Percentiles rank a stretch among this genome's conserved stretches.
Conservation (phyloP, 2,888 invertebrate genomes). For the Geotrupes spiniger region DNA sequence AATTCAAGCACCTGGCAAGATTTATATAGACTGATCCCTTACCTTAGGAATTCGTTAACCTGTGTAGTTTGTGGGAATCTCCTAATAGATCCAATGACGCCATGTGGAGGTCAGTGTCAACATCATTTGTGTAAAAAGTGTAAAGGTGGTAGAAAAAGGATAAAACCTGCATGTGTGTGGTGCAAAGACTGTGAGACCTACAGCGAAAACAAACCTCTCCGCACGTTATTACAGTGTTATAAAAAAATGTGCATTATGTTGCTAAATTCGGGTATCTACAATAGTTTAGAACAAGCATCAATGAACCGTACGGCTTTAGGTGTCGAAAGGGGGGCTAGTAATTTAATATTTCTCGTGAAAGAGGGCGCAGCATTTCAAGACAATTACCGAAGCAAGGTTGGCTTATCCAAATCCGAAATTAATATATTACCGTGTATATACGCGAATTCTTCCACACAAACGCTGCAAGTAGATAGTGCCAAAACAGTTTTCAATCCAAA, state of each 20-base stretch:
- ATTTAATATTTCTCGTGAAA: conserved; percentile 71
- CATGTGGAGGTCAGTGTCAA: conserved; percentile 75
- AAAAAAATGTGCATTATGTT: conserved; percentile 85
- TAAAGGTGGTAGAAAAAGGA: conserved; percentile 78
- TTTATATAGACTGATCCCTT: conserved; percentile 78
- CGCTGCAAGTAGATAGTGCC: conserved; percentile 37
- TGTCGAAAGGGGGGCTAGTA: conserved; percentile 54
- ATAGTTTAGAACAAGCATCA: conserved; percentile 57
- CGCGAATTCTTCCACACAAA: conserved; percentile 61
- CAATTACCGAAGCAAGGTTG: conserved; percentile 69
- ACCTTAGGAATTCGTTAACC: conserved; percentile 80
- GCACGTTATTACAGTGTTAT: conserved; percentile 82
- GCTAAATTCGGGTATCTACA: conserved; percentile 69
- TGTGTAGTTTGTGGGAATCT: conserved; percentile 88
- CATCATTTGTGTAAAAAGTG: conserved; percentile 87
- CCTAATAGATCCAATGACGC: conserved; percentile 77
- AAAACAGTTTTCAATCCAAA: conserved; percentile 35
- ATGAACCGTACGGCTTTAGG: conserved; percentile 55
- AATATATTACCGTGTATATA: conserved; percentile 73
- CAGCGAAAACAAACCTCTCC: conserved; percentile 76
- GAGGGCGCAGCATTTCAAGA: conserved; percentile 78
- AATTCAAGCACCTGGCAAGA: conserved; percentile 76
- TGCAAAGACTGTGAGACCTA: conserved; percentile 83
- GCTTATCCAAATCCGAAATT: conserved; percentile 71
- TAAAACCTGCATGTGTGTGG: conserved; percentile 81